phyloP scores from a whole-genome alignment of 2,888 invertebrate species.

The Lasioglossum lativentre region DNA sequence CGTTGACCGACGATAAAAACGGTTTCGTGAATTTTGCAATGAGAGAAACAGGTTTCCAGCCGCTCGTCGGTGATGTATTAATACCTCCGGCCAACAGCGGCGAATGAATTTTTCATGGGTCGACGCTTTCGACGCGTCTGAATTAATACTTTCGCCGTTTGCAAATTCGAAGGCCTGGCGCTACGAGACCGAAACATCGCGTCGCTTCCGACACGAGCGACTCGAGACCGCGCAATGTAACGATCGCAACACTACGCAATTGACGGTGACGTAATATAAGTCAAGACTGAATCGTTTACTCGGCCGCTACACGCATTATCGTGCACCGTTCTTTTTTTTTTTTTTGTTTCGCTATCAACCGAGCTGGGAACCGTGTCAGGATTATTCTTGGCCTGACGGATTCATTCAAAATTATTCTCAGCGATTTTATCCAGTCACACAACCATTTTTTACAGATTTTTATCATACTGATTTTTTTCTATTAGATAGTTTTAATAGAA shows the following conservation, averaged over 20 bases:
- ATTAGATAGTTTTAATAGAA: background rate
- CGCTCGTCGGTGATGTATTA: background rate
- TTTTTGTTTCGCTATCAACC: slow-evolving; percentile 15
- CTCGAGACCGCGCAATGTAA: background rate
- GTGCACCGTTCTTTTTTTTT: background rate
- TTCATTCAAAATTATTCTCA: background rate
- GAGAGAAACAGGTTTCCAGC: slow-evolving; percentile 35
- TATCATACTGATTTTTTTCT: background rate
- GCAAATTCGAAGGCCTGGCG: background rate
- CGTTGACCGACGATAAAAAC: slow-evolving; percentile 35
- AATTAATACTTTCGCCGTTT: background rate
- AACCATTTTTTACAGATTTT: background rate
- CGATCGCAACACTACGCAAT: slow-evolving; percentile 24
- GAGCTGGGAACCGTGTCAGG: background rate
- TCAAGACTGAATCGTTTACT: slow-evolving; percentile 38
- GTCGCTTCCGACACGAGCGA: background rate
- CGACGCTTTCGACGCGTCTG: background rate
- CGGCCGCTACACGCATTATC: slow-evolving; percentile 5
- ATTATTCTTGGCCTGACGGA: slow-evolving; percentile 24
- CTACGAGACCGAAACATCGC: background rate
- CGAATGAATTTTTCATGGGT: slow-evolving; percentile 3
- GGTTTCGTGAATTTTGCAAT: slow-evolving; percentile 36
- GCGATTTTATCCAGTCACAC: background rate
- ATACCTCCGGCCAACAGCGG: background rate
- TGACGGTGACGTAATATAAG: slow-evolving; percentile 49